Evolutionary conservation across 2,113 vertebrate species (phyloP).

Genomic region (Barnardius zonarius): DNA sequence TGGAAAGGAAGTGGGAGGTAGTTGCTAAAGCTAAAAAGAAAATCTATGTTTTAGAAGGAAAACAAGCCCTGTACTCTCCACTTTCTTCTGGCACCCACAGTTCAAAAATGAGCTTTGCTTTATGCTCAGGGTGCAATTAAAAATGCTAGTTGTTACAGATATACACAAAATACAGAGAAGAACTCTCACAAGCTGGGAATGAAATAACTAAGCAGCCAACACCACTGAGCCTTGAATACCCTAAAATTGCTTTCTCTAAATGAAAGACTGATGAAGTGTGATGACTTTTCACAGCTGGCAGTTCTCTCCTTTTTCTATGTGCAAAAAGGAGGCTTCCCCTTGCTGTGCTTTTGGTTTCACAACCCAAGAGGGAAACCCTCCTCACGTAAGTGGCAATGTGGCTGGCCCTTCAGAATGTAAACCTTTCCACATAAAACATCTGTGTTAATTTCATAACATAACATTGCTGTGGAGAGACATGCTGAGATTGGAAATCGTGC

Average conservation of each 20-base stretch:
- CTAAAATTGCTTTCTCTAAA: neutral
- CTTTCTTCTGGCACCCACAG: neutral
- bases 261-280: neutral
- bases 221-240: neutral
- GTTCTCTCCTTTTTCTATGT: neutral
- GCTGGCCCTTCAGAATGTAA: neutral
- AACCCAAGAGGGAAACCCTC: neutral
- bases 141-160: neutral
- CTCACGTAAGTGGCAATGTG: accelerated
- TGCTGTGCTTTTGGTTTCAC: neutral
- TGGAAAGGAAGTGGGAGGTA: conserved; percentile 6
- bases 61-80: neutral
- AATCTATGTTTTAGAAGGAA: neutral
- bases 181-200: neutral
- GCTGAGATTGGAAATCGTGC: neutral
- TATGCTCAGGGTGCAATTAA: neutral
- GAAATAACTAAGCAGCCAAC: neutral
- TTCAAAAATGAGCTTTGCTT: neutral
- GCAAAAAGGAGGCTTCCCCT: neutral
- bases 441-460: neutral
- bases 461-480: neutral
- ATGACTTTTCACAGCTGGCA: neutral
- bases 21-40: neutral
- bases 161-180: neutral
- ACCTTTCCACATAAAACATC: neutral